Evolutionary conservation across 2,797 vertebrate species (phyloP), one percentile per base, ranked within the genome.

Genomic region (Fistularia commersonii): DNA sequence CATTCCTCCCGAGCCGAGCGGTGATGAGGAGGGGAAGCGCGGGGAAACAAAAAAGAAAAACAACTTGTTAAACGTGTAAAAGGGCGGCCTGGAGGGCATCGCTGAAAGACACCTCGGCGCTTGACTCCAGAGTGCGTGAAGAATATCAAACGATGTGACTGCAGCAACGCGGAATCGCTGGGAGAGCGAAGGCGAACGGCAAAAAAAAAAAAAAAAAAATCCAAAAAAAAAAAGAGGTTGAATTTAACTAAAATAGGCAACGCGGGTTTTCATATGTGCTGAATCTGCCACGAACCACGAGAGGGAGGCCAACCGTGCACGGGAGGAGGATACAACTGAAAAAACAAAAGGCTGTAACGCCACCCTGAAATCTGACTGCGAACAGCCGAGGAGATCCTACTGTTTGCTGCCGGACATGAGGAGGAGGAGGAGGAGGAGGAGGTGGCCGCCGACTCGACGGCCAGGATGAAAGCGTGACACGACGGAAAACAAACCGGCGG

Each of bases 51-150:
- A 78, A 78, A 86, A 80, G 77, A 76, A 89, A 89, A 89, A 90
- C 80, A 85, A 88, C 84, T 81, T 85, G 82, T 83, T 87, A 89
- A 85, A 83, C 82, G 79, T 84, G 73, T 84, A 87, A 89, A 88
- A 88, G 86, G 81, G 84, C 83, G 84, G 86, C 87, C 83, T 72
- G 72, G 83, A 87, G 85, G 86, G 83, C 75, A 78, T 82, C 57
- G 80, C 80, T 85, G 80, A 89, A 88, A 87, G 88, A 90, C 77
- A 81, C 74, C 71, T 81, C 64, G 62, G 69, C 65, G 75, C 75
- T 77, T 64, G 56, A 81, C 69, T 80, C 62, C 72, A 76, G 77
- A 62, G 67, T 70, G 72, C 59, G 73, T 57, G 50, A 56, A 36
- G 36, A 87, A 89, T 82, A 84, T 88, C 82, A 90, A 89, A 87